phyloP scores from a whole-genome alignment of 2,797 vertebrate genomes.

The Phataginus tetradactyla region DNA sequence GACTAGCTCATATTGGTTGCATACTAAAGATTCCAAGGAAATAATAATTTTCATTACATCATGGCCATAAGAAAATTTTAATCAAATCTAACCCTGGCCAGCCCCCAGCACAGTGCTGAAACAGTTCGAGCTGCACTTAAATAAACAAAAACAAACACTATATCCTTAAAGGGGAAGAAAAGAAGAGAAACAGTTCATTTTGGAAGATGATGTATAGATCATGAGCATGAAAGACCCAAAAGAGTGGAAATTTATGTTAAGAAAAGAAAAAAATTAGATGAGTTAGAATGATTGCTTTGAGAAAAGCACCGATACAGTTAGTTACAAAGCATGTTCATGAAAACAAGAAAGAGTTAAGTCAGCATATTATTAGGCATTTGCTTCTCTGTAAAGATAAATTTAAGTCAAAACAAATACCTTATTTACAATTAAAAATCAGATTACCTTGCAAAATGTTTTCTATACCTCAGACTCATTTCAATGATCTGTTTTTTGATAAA shows the following conservation, averaged over 20 bases:
- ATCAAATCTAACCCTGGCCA: background rate
- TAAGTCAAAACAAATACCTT: background rate
- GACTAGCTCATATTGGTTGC: background rate
- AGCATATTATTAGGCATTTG: background rate
- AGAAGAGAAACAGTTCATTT: conserved; percentile 16
- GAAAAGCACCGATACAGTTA: background rate
- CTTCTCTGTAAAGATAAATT: conserved; percentile 5
- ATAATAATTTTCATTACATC: conserved; percentile 10
- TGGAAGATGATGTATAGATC: background rate
- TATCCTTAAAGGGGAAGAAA: background rate
- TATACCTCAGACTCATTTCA: background rate
- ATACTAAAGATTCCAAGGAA: background rate
- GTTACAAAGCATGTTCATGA: background rate
- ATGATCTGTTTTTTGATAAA: background rate
- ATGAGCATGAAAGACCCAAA: background rate
- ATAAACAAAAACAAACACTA: background rate
- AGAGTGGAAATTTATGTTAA: background rate
- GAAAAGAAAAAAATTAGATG: background rate
- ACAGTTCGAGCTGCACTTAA: conserved; percentile 14
- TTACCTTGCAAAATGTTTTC: background rate
- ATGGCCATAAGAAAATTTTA: conserved; percentile 8
- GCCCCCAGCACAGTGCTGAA: background rate
- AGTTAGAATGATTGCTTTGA: background rate
- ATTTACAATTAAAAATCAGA: conserved; percentile 33
- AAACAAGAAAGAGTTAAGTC: background rate